These are phyloP conservation scores for Planococcus citri DNA, from an alignment of 1,140 invertebrate species.

Conservation along the genomic window DNA sequence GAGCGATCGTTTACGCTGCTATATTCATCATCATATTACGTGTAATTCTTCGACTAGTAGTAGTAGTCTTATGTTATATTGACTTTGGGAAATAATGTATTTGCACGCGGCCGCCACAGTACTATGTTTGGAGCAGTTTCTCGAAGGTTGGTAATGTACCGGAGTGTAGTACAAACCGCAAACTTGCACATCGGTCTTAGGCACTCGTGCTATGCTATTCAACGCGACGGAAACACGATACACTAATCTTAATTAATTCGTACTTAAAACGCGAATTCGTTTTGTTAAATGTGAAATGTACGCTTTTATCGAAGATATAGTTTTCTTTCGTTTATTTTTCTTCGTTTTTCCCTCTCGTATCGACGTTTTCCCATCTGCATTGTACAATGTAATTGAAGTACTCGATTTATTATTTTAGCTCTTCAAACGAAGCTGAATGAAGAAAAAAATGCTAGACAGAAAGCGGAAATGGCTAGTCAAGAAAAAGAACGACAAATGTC, in stretches of 20 bases:
- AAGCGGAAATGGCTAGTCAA: slow-evolving; percentile 67
- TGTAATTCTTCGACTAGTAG: background rate
- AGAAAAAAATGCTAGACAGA: slow-evolving; percentile 69
- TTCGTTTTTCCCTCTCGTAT: too few species aligned
- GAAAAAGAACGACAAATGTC: slow-evolving; percentile 88
- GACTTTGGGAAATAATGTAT: background rate
- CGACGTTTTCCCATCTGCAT: too few species aligned
- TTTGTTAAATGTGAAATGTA: too few species aligned
- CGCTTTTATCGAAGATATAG: too few species aligned
- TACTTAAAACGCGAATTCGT: too few species aligned
- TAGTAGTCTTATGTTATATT: background rate
- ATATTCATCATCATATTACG: background rate
- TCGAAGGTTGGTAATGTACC: slow-evolving; percentile 9
- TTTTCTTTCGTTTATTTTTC: too few species aligned
- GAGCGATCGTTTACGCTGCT: slow-evolving; percentile 28
- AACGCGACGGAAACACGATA: too few species aligned
- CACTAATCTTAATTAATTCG: too few species aligned
- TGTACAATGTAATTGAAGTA: too few species aligned
- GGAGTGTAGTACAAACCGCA: too few species aligned
- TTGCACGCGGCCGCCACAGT: slow-evolving; percentile 2
- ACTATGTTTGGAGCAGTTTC: slow-evolving; percentile 1
- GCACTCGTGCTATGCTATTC: too few species aligned
- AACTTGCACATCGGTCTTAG: too few species aligned
- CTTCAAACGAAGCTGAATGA: slow-evolving; percentile 82
- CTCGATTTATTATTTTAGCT: slow-evolving; percentile 51